A percentile compares a stretch with the other conserved stretches of the same genome.
Evolutionary conservation across 30 jellyfish, hydroid and myxozoan species (phyloP).

Genomic region (Mastigias papua): DNA sequence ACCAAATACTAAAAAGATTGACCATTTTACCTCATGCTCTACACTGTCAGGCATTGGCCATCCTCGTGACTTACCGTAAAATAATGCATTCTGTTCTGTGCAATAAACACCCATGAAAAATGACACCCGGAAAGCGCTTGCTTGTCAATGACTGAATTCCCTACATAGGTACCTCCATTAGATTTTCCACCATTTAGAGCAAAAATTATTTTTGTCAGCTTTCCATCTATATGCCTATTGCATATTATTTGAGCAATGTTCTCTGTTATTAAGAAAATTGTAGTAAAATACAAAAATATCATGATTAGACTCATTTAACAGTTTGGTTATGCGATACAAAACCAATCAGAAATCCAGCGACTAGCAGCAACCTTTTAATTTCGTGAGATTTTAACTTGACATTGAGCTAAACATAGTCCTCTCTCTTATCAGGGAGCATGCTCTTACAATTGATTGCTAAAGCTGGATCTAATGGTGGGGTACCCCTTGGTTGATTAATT

Average conservation of each 20-base stretch:
- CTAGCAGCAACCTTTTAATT: not conserved
- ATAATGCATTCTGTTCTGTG: not conserved
- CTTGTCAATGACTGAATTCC: not conserved
- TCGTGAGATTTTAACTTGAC: not conserved
- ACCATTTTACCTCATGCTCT: not conserved
- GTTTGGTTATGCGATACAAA: not conserved
- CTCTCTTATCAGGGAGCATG: not conserved
- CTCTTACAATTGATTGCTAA: not conserved
- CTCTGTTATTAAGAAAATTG: not conserved
- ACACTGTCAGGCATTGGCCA: conserved; percentile 24
- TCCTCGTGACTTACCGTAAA: conserved; percentile 32
- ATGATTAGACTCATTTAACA: not conserved
- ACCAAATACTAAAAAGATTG: not conserved
- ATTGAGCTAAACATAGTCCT: not conserved
- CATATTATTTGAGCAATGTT: not conserved
- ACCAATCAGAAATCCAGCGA: not conserved
- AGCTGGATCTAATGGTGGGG: not conserved
- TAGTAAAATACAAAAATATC: not conserved
- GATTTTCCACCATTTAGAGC: not conserved
- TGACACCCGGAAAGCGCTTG: not conserved
- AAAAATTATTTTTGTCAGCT: not conserved
- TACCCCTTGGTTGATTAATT: not conserved
- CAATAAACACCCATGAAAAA: conserved; percentile 29
- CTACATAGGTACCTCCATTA: not conserved
- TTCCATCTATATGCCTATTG: not conserved